Percentiles rank a stretch among this genome's conserved stretches.
phyloP scores from a whole-genome alignment of 2,113 vertebrate genomes.

The human (Homo sapiens) region GRCh38 chr11:80845001-80845500 shows the following conservation, averaged over 20 bases:
- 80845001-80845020: conserved; percentile 27
- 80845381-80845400: not conserved
- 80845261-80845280: not conserved
- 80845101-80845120: fast-evolving
- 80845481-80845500: not conserved
- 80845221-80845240: not conserved
- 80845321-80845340: not conserved
- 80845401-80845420: not conserved
- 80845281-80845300: not conserved
- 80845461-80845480: not conserved
- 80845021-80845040: conserved; percentile 51
- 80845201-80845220: not conserved
- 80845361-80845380: not conserved
- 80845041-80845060: not conserved
- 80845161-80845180: not conserved
- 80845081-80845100: not conserved
- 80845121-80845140: not conserved
- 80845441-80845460: not conserved
- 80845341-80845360: fast-evolving
- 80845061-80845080: not conserved
- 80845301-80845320: not conserved
- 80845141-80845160: not conserved
- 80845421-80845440: not conserved
- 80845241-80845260: not conserved
- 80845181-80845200: not conserved